Evolutionary conservation across 2,113 vertebrate species (phyloP).

Genomic region (Rhea pennata): DNA sequence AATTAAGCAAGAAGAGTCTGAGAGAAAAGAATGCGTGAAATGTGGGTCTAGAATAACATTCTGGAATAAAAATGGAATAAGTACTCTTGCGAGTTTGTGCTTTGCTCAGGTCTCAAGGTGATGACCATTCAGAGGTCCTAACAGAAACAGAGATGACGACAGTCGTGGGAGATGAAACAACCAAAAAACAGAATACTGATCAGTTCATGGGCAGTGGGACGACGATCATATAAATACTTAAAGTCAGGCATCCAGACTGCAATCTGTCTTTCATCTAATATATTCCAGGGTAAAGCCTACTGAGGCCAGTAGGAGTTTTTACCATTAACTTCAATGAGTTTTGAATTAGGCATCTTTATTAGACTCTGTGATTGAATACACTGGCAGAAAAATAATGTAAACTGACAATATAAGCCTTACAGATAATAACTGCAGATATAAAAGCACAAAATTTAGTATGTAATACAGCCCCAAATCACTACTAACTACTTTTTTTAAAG

Average conservation of each 20-base stretch:
- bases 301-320: background rate
- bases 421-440: background rate
- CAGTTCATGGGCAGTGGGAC: background rate
- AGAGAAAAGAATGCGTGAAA: background rate
- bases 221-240: background rate
- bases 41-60: background rate
- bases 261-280: background rate
- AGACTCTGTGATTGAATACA: background rate
- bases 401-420: background rate
- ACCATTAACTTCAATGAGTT: background rate
- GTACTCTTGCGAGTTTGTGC: background rate
- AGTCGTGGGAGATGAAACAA: background rate
- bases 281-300: background rate
- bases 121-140: background rate
- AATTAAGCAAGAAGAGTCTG: background rate
- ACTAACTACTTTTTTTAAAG: background rate
- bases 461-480: background rate
- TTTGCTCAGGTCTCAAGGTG: background rate
- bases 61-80: background rate
- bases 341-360: background rate
- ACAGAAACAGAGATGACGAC: background rate
- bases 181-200: background rate
- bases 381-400: background rate
- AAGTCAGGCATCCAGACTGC: background rate
- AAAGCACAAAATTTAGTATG: background rate